Base-by-base conservation (phyloP, 2,888 invertebrate genomes). In the Caenorhabditis sp. region DNA sequence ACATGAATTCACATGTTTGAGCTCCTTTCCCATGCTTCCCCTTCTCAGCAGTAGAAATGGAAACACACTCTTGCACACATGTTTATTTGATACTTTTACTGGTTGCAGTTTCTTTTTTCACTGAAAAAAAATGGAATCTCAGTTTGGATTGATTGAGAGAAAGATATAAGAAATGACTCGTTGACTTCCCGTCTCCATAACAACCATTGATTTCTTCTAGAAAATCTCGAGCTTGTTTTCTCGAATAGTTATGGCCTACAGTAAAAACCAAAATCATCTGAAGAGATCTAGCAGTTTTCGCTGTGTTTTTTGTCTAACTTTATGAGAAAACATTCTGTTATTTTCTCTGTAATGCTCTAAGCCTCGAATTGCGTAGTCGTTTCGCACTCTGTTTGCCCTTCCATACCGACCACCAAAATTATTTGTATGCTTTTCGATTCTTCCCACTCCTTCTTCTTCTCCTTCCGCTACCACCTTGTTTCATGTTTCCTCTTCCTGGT, bases 341-440 rank as follows among this genome's bases (percentile, higher is more conserved):
- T 59, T 59, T 49, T 19, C 14, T 63, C 51, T 63, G n/a, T 54
- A 70, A 69, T 69, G 69, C 77, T 54, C 69, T 77, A 80, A 80
- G 80, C 72, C 80, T 80, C 80, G 72, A 72, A 80, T 56, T 80
- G 80, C 80, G 80, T 80, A 80, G 70, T 64, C 79, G 70, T 80
- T 79, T 79, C 51, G 41, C 79, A 66, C 68, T 76, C 4, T 79
- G 72, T 73, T 73, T 73, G 66, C 70, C 58, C 26, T 54, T 54
- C 38, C 47, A 35, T 49, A 47, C 56, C 44, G 44, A 44, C 73
- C 5, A n/a, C n/a, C n/a, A n/a, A 10, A 61, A 56, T 70, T 79
- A n/a, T 79, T 54, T 77, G 79, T 79, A 70, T 79, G 70, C 70
- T 79, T 79, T 79, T 54, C 79, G 56, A 70, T 64, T 56, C 70